phyloP scores from a whole-genome alignment of 1,140 invertebrate species.

The Calephelis nemesis region DNA sequence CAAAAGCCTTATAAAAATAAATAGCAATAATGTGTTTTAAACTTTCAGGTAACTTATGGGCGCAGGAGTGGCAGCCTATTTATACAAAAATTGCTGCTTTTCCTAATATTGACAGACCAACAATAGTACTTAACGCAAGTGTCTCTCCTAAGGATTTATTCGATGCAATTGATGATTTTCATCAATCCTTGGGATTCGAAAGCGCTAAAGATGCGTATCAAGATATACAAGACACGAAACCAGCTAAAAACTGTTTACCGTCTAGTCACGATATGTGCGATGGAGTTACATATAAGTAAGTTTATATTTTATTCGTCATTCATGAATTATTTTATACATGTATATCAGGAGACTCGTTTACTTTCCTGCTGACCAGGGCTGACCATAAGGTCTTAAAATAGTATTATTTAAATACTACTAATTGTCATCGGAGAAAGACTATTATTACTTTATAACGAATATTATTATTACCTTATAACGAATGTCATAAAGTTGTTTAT shows the following conservation, averaged over 20 bases:
- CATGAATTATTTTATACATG: too few relatives aligned
- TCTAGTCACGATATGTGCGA: slow-evolving; percentile 74
- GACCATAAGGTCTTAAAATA: too few relatives aligned
- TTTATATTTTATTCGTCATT: neutral
- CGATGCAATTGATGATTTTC: slow-evolving; percentile 57
- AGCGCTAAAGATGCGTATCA: slow-evolving; percentile 59
- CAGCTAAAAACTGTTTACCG: slow-evolving; percentile 57
- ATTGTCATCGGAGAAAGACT: too few relatives aligned
- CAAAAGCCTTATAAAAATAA: slow-evolving; percentile 1
- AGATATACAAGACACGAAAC: slow-evolving; percentile 52
- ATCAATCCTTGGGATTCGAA: slow-evolving; percentile 63
- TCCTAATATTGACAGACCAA: slow-evolving; percentile 72
- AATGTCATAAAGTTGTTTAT: too few relatives aligned
- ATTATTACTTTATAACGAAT: too few relatives aligned
- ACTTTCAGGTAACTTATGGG: slow-evolving; percentile 90
- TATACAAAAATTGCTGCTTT: slow-evolving; percentile 84
- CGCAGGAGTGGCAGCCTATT: slow-evolving; percentile 88
- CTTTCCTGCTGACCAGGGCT: too few relatives aligned
- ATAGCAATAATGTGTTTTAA: slow-evolving; percentile 13
- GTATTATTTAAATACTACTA: too few relatives aligned
- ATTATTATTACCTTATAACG: too few relatives aligned
- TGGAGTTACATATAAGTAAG: slow-evolving; percentile 66
- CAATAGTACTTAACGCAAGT: slow-evolving; percentile 35
- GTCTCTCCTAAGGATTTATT: slow-evolving; percentile 54
- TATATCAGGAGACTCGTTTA: neutral